phyloP scores from a whole-genome alignment of 2,113 vertebrate species.

The Grammomys dolichurus region DNA sequence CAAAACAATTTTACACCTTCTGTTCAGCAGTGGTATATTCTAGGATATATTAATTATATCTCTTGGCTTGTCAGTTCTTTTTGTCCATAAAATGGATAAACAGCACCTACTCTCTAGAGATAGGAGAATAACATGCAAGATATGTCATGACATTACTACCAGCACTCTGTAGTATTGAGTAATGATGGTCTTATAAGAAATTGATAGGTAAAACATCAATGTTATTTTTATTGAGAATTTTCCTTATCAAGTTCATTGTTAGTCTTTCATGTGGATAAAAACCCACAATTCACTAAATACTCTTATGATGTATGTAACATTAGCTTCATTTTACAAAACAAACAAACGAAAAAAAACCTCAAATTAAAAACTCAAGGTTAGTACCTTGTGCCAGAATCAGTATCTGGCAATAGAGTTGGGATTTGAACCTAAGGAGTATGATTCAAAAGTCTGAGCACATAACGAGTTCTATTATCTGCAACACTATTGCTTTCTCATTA shows the following conservation, averaged over 20 bases:
- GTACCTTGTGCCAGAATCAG: not conserved
- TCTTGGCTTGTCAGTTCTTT: not conserved
- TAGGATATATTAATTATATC: not conserved
- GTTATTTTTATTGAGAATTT: not conserved
- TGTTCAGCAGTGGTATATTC: not conserved
- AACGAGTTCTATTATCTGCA: not conserved
- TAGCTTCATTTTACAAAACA: not conserved
- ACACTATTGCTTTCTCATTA: not conserved
- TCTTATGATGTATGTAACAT: not conserved
- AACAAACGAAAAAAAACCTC: not conserved
- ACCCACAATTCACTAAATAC: not conserved
- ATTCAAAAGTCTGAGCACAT: not conserved
- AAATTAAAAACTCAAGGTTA: not conserved
- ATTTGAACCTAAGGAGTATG: not conserved
- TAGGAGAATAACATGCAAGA: not conserved
- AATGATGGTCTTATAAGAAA: not conserved
- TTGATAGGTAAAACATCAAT: conserved; percentile 15
- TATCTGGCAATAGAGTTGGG: not conserved
- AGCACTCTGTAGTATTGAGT: not conserved
- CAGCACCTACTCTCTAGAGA: not conserved
- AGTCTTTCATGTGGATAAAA: not conserved
- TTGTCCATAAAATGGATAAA: not conserved
- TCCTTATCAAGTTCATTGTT: not conserved
- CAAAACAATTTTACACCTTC: not conserved
- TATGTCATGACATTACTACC: not conserved